Evolutionary conservation across 1,140 invertebrate species (phyloP), one percentile per base, ranked within the genome.

Genomic region (Bombus fervidus): DNA sequence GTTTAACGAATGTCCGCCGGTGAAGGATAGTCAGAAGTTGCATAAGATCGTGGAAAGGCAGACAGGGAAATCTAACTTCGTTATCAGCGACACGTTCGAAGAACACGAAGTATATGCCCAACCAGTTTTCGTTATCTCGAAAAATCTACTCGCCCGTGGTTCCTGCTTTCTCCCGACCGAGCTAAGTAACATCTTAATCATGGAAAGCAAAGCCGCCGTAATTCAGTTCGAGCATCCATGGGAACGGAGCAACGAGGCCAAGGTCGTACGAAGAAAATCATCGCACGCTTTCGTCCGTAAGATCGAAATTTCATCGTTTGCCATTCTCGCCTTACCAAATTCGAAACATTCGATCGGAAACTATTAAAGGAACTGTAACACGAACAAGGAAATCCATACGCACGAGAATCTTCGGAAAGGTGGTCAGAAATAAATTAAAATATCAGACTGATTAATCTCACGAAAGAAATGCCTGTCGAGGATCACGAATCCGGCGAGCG

Each of bases 121-220:
- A 78, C 81, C 74, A 78, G 81, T 83, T 78, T 22, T 41, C 74
- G 81, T 83, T 83, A 78, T 78, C 81, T 83, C 64, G 43, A 57
- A 57, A 57, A 69, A 69, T 83, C 81, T 66, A 75, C 83, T 43
- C 53, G 83, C 77, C 78, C 79, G 84, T 72, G 83, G 85, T 83
- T 78, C 75, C 74, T 79, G 75, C 75, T 84, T 75, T 79, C 76
- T 80, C 47, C 71, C n/a, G 10, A 31, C 47, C 5, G 69, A 68
- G n/a, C 68, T 28, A n/a, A 62, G 76, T 25, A 69, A 88, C 64
- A 79, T 74, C 31, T 86, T 71, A 59, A 86, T 59, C 64, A 59
- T 68, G 25, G 83, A 76, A 80, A 62, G 43, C 82, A 31, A 39
- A 79, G 41, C 25, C 62, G 53, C 69, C 72, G 37, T 25, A 41